Conservation (phyloP, 2,113 vertebrate species). For the Elaphurus davidianus region DNA sequence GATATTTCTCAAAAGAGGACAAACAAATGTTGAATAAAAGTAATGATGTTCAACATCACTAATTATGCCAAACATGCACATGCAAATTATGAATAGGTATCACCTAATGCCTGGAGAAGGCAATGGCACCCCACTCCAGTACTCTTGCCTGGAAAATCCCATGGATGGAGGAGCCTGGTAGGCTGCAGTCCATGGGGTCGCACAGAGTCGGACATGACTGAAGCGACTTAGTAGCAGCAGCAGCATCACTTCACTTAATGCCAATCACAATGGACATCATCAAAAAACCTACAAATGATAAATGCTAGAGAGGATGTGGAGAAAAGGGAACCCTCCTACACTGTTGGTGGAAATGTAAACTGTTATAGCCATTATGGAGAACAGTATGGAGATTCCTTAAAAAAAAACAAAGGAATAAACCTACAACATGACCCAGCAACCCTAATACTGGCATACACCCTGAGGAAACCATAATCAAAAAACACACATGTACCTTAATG, state of each 20-base stretch:
- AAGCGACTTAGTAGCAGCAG: neutral
- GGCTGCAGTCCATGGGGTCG: rapidly evolving
- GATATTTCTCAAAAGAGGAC: neutral
- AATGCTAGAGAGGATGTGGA: neutral
- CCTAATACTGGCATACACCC: neutral
- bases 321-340: neutral
- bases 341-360: neutral
- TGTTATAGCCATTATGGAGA: neutral
- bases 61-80: neutral
- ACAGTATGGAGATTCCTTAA: neutral
- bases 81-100: neutral
- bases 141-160: neutral
- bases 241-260: neutral
- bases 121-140: neutral
- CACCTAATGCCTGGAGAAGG: neutral
- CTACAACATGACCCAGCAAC: neutral
- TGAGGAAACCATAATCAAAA: neutral
- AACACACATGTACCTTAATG: neutral
- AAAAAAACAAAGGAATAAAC: neutral
- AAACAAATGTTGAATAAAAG: neutral
- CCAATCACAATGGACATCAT: neutral
- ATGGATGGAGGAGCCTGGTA: neutral
- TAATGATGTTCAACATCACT: neutral
- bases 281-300: neutral
- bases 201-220: rapidly evolving